Percentiles rank a stretch among this genome's conserved stretches.
These are phyloP conservation scores for Archivesica marissinica DNA, from an alignment of 1,140 invertebrate genomes.

Conservation along the genomic window DNA sequence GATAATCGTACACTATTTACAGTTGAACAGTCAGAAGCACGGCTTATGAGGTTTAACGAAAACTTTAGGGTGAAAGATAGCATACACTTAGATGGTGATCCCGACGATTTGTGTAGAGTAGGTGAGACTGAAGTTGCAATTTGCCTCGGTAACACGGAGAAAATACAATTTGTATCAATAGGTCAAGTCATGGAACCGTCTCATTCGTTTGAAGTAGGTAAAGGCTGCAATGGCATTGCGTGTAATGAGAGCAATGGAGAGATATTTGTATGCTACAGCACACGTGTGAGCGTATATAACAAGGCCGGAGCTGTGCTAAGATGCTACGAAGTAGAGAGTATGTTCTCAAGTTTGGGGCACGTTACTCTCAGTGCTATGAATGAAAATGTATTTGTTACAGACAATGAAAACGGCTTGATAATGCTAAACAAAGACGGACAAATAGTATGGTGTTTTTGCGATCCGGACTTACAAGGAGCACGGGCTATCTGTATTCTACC, in stretches of 20 bases:
- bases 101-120: neutral
- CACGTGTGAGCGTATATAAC: neutral
- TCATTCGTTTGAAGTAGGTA: conserved; percentile 5
- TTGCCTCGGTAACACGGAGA: neutral
- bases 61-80: neutral
- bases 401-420: neutral
- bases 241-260: conserved; percentile 2
- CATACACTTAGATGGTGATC: neutral
- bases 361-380: neutral
- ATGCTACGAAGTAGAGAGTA: neutral
- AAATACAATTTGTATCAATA: neutral
- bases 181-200: neutral
- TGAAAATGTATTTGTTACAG: neutral
- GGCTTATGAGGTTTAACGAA: neutral
- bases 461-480: neutral
- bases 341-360: neutral
- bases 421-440: neutral
- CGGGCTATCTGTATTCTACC: neutral
- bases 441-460: neutral
- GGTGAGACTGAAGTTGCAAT: neutral
- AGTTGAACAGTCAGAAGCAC: neutral
- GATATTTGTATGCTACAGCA: neutral
- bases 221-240: neutral
- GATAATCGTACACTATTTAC: neutral
- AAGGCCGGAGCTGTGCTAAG: neutral